phyloP scores from a whole-genome alignment of 2,797 vertebrate species.

The Onychomys arenicola region DNA sequence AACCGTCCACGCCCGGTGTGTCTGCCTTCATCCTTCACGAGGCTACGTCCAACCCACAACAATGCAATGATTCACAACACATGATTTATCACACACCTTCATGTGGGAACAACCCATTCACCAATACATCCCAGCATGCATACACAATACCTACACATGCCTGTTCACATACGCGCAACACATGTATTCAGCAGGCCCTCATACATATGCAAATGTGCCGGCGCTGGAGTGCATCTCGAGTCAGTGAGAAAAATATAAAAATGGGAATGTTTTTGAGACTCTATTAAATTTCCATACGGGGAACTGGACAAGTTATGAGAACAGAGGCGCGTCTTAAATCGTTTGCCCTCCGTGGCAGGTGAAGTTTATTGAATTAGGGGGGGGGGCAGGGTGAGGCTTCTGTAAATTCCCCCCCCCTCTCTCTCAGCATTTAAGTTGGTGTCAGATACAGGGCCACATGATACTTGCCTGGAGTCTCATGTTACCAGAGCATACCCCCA shows the following conservation, averaged over 20 bases:
- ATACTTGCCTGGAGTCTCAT: background rate
- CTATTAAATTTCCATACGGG: background rate
- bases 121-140: background rate
- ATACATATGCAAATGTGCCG: background rate
- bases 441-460: background rate
- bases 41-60: background rate
- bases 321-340: background rate
- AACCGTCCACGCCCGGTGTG: rapidly evolving
- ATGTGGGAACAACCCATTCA: background rate
- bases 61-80: background rate
- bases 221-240: background rate
- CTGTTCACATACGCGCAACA: background rate
- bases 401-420: background rate
- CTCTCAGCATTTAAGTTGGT: background rate
- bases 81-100: background rate
- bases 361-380: background rate
- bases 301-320: background rate
- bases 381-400: background rate
- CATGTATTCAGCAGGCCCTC: background rate
- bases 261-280: background rate
- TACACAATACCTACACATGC: rapidly evolving
- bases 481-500: background rate
- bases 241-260: background rate
- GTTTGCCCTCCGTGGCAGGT: no score
- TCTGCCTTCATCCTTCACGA: background rate